phyloP scores from a whole-genome alignment of 2,888 invertebrate species.

The Drosophila phalerata region DNA sequence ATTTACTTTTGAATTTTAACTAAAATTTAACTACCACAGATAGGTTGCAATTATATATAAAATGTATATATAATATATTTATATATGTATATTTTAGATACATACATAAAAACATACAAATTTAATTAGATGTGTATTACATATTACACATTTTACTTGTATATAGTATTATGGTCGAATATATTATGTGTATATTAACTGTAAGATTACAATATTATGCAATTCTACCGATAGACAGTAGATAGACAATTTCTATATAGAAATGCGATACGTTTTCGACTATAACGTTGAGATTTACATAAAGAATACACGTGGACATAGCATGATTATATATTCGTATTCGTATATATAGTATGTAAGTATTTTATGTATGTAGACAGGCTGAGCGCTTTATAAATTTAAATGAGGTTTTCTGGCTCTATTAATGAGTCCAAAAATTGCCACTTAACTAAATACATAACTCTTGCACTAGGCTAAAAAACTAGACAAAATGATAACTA shows the following conservation, averaged over 20 bases:
- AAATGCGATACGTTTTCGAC: conserved; percentile 43
- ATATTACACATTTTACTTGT: conserved; percentile 36
- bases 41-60: conserved; percentile 83
- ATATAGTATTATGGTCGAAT: conserved; percentile 47
- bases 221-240: conserved; percentile 39
- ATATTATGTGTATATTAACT: conserved; percentile 37
- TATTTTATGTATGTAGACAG: conserved; percentile 35
- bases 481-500: conserved; percentile 82
- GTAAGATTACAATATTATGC: conserved; percentile 39
- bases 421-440: conserved; percentile 51
- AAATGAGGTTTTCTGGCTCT: conserved; percentile 60
- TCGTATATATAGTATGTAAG: conserved; percentile 42
- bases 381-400: conserved; percentile 54
- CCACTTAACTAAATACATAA: conserved; percentile 80
- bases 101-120: conserved; percentile 49
- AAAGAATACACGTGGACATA: conserved; percentile 42
- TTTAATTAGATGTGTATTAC: conserved; percentile 41
- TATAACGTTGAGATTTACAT: conserved; percentile 69
- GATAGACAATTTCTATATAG: conserved; percentile 42
- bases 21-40: conserved; percentile 86
- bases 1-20: conserved; percentile 81
- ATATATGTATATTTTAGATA: conserved; percentile 51
- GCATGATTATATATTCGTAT: conserved; percentile 31
- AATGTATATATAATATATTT: conserved; percentile 57
- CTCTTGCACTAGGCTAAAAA: conserved; percentile 77